Base-by-base conservation (phyloP, 2,888 invertebrate genomes). In the Villa cingulata region DNA sequence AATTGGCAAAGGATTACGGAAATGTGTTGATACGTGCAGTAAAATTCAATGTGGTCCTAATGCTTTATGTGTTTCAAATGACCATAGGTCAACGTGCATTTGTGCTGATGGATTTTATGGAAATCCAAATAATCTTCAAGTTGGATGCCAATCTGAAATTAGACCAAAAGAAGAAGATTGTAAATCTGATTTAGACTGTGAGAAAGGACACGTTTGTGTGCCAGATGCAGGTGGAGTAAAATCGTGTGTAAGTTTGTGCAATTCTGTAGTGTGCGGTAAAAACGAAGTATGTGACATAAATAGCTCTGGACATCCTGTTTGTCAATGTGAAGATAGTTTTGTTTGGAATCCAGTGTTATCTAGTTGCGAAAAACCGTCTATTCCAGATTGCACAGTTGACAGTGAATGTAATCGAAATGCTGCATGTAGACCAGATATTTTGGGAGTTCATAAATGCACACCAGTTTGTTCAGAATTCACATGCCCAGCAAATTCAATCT, bases 41-140 rank as follows among this genome's bases (percentile, higher is more conserved):
- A 87, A 87, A 70, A 73, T 86, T 32, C 88, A 89, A 59, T 91
- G 91, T 62, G 91, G 91, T 14, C 89, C 90, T 0, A 91, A 91
- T 65, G 89, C 91, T 4, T 67, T 89, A 1, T 91, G 91, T 62
- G 78, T 89, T 9, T 81, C 85, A 16, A 81, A 86, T 58, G 83
- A 83, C 60, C 91, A 91, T 65, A 77, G 84, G 52, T 86, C 90
- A 1, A 80, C 85, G 32, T 92, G 91, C 61, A 81, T 90, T 51
- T 92, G 92, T 62, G 75, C 82, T 20, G 83, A 87, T 52, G 87
- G 86, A 1, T 88, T 80, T 62, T 70, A 74, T 45, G 92, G 91
- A 27, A 84, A 86, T 66, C 89, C 91, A 1, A 81, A 80, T 54
- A 86, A 91, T 64, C 72, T 87, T 18, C 75, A 76, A 52, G 70